Percentiles rank a stretch among this genome's conserved stretches.
Evolutionary conservation across 2,888 invertebrate genomes (phyloP).

Genomic region (Odontocerum albicorne): DNA sequence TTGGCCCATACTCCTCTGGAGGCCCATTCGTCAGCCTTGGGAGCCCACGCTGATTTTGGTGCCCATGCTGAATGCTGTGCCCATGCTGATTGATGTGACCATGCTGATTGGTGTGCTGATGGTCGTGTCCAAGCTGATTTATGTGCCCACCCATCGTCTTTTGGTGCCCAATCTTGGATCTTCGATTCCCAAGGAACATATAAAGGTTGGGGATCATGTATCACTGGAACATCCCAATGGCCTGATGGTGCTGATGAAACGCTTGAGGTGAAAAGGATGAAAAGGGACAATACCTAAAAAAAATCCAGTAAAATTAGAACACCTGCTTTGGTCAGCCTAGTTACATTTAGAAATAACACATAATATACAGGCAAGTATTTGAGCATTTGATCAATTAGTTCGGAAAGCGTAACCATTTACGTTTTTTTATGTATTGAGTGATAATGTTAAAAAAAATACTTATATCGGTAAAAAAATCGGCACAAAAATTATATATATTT

Average conservation of each 20-base stretch:
- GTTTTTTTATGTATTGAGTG: too few species aligned
- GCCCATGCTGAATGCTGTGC: neutral
- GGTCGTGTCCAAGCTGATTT: neutral
- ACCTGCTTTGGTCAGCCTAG: too few species aligned
- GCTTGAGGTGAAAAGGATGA: neutral
- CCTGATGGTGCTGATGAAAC: slow-evolving; percentile 6
- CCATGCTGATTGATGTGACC: neutral
- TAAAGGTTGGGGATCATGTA: neutral
- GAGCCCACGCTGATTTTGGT: neutral
- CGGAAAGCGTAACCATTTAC: too few species aligned
- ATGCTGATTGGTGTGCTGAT: neutral
- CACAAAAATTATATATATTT: too few species aligned
- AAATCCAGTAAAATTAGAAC: neutral
- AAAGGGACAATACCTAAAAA: neutral
- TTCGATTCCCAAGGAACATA: neutral
- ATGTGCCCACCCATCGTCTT: neutral
- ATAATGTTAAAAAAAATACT: too few species aligned
- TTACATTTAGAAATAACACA: too few species aligned
- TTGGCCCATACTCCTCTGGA: neutral
- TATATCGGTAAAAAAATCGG: too few species aligned
- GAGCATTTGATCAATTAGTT: too few species aligned
- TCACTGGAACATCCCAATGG: slow-evolving; percentile 4
- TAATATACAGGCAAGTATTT: too few species aligned
- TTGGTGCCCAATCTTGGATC: neutral
- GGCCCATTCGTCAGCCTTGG: slow-evolving; percentile 1